These are phyloP conservation scores for Epizoanthus rinbou DNA, from an alignment of 92 coral and sea anemone genomes.

Conservation along the genomic window DNA sequence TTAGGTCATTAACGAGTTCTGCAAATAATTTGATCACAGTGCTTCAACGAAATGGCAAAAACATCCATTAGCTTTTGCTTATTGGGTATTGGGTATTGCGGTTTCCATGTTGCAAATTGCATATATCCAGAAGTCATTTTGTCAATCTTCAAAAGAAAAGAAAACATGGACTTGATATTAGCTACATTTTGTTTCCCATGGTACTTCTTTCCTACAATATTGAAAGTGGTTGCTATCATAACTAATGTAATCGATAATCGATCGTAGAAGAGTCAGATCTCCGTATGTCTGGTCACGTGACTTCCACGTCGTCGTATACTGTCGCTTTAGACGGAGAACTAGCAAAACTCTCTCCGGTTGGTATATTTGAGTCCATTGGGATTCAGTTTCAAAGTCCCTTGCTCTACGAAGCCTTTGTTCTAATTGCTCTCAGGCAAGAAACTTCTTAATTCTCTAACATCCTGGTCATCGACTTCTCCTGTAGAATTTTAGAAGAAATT, in stretches of 20 bases:
- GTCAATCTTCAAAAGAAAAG: too few species aligned
- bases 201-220: background rate
- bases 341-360: constrained; percentile 42
- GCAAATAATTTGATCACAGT: too few species aligned
- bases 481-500: constrained; percentile 33
- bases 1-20: too few species aligned
- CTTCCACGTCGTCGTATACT: constrained; percentile 45
- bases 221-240: background rate
- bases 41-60: too few species aligned
- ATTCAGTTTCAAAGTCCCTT: constrained; percentile 29
- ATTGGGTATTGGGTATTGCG: too few species aligned
- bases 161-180: background rate
- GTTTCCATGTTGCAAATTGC: too few species aligned
- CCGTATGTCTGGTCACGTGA: constrained; percentile 35
- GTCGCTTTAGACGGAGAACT: constrained; percentile 45
- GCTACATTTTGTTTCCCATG: constrained; percentile 11
- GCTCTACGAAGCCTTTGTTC: constrained; percentile 21
- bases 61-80: too few species aligned
- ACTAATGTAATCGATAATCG: constrained; percentile 21
- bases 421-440: constrained; percentile 13
- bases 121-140: too few species aligned
- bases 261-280: constrained; percentile 30
- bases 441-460: constrained; percentile 37
- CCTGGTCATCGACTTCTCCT: constrained; percentile 27
- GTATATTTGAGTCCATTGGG: constrained; percentile 15